Evolutionary conservation across 2,797 vertebrate genomes (phyloP).

Genomic region (Halcyon badia): DNA sequence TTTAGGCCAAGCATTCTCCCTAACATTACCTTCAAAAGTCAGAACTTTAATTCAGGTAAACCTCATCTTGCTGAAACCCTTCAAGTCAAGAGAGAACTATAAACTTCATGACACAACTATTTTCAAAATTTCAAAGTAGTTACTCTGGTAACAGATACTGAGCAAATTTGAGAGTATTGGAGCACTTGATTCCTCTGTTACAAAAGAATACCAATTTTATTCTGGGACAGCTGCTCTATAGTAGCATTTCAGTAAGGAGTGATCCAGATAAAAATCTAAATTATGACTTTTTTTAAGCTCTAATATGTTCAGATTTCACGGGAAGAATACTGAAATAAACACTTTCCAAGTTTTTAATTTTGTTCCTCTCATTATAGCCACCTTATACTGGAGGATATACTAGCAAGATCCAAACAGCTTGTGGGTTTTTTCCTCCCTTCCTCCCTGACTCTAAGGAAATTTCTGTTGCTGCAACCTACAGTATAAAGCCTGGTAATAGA

Average conservation of each 20-base stretch:
- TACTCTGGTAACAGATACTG: neutral
- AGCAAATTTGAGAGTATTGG: neutral
- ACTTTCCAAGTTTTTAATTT: neutral
- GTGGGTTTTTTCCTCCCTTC: neutral
- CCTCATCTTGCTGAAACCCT: neutral
- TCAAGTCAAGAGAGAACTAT: neutral
- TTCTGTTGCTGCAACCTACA: neutral
- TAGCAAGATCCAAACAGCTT: neutral
- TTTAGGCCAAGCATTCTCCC: neutral
- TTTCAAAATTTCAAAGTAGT: neutral
- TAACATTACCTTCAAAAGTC: neutral
- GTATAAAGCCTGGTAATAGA: neutral
- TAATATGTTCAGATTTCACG: neutral
- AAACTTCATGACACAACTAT: neutral
- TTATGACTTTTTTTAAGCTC: neutral
- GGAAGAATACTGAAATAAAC: neutral
- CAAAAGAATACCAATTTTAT: neutral
- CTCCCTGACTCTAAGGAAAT: neutral
- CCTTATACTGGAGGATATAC: neutral
- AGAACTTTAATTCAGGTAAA: neutral
- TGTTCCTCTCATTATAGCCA: accelerated
- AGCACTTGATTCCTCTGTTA: neutral
- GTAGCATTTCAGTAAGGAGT: neutral
- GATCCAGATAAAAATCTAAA: neutral
- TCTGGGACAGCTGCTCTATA: neutral